Evolutionary conservation across 2,888 invertebrate species (phyloP).

Genomic region (Pseudococcus longispinus): DNA sequence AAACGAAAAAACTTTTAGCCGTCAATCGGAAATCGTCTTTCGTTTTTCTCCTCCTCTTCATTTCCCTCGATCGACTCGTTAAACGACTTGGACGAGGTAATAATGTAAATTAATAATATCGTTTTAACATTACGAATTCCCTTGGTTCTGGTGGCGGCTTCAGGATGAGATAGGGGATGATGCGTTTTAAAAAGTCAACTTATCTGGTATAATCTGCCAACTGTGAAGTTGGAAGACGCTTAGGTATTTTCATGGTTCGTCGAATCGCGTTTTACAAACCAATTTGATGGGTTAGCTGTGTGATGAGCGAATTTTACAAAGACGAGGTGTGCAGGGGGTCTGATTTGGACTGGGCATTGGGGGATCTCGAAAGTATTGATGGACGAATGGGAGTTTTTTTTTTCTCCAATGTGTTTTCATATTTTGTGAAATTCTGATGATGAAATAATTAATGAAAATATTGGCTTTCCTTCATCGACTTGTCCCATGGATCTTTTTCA

Average conservation of each 20-base stretch:
- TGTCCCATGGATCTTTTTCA: too few relatives aligned
- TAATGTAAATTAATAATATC: conserved; percentile 25
- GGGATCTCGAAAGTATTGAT: neutral
- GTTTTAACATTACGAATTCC: neutral
- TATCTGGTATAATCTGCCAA: neutral
- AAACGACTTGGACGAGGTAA: neutral
- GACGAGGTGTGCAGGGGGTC: too few relatives aligned
- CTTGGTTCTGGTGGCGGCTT: neutral
- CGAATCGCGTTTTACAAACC: neutral
- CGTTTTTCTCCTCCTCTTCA: neutral
- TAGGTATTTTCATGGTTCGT: neutral
- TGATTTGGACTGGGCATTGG: neutral
- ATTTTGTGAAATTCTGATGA: too few relatives aligned
- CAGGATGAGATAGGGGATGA: neutral
- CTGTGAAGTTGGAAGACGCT: neutral
- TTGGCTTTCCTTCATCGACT: too few relatives aligned
- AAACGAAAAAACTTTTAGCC: neutral
- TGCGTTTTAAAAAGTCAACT: neutral
- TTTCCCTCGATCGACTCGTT: neutral
- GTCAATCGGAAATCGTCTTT: neutral
- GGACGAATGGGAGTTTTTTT: neutral
- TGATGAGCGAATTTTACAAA: neutral
- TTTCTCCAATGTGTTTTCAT: too few relatives aligned
- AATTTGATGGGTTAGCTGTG: neutral
- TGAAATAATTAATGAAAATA: too few relatives aligned